Base-by-base conservation (phyloP, 2,888 invertebrate species). In the Netelia fuscicornis region DNA sequence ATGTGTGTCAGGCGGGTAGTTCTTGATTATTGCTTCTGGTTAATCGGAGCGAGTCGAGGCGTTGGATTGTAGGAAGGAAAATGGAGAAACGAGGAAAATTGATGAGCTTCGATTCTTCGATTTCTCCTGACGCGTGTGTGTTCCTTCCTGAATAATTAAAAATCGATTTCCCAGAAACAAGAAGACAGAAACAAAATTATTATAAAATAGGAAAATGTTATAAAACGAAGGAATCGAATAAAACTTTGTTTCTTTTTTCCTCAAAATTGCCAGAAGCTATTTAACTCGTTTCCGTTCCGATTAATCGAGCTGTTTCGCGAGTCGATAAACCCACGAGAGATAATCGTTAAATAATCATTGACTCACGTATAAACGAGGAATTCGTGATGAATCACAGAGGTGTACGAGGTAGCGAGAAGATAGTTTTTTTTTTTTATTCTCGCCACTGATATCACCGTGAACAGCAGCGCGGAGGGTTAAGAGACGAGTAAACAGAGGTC, bases 1-100 rank as follows among this genome's bases (percentile, higher is more conserved):
- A 83, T 65, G 82, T 83, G 65, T 72, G 83, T 83, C 78, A 77
- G 62, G 52, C 54, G 25, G 65, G 17, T n/a, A 70, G n/a, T 17
- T 42, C 60, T 30, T 71, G 30, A 68, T 72, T 71, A 81, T 70
- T 30, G 30, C 30, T 5, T 30, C 6, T 5, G 11, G 44, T 42
- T 77, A 82, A 67, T 81, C 74, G 80, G 74, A 81, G 60, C 64
- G 56, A 30, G 67, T 44, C 30, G 25, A 62, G 62, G 17, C 58
- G 58, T 13, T 20, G 60, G 23, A 60, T 44, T 9, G 2, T 23
- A 71, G 20, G 5, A 23, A 13, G n/a, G 11, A 54, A 42, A 72
- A 2, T 48, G 48, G 9, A 48, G 11, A 48, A 48, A 48, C 25
- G 25, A 25, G 25, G 25, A 25, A 25, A 25, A 30, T 30, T 30